A percentile compares a stretch with the other conserved stretches of the same genome.
Evolutionary conservation across 2,888 invertebrate species (phyloP).

Genomic region (Caradrina clavipalpis): DNA sequence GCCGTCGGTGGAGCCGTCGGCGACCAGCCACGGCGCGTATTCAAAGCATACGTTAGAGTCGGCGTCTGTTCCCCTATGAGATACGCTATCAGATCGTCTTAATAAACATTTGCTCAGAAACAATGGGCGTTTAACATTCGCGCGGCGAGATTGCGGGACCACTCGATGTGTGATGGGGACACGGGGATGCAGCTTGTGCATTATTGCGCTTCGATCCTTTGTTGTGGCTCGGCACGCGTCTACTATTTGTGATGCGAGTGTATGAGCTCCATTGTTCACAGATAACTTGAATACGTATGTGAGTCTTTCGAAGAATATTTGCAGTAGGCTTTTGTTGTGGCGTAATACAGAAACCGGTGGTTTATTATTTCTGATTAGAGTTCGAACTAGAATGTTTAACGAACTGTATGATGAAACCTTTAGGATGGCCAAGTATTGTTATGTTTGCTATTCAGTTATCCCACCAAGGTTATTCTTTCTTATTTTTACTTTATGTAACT

Average conservation of each 20-base stretch:
- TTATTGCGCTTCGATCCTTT: constrained; percentile 79
- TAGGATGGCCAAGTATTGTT: too few species aligned
- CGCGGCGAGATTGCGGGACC: constrained; percentile 71
- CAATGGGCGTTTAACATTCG: constrained; percentile 86
- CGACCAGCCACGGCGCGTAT: constrained; percentile 71
- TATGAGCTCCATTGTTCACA: constrained; percentile 61
- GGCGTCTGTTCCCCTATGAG: constrained; percentile 83
- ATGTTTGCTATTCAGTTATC: too few species aligned
- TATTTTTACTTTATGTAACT: too few species aligned
- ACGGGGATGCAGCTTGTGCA: constrained; percentile 70
- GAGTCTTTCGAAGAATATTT: constrained; percentile 51
- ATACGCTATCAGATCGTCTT: constrained; percentile 89
- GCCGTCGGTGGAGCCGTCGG: constrained; percentile 62
- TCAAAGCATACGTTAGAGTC: constrained; percentile 86
- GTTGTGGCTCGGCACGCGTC: constrained; percentile 72
- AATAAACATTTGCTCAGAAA: constrained; percentile 88
- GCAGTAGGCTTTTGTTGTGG: constrained; percentile 30
- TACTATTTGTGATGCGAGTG: constrained; percentile 68
- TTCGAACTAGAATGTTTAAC: neutral
- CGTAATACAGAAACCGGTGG: constrained; percentile 21
- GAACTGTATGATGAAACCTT: neutral
- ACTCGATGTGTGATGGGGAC: constrained; percentile 71
- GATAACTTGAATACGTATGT: constrained; percentile 59
- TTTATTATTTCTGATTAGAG: constrained; percentile 29
- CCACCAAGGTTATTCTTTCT: too few species aligned